A percentile compares a stretch with the other conserved stretches of the same genome.
These are phyloP conservation scores for Temnothorax curvispinosus DNA, from an alignment of 1,140 invertebrate species.

Conservation along the genomic window DNA sequence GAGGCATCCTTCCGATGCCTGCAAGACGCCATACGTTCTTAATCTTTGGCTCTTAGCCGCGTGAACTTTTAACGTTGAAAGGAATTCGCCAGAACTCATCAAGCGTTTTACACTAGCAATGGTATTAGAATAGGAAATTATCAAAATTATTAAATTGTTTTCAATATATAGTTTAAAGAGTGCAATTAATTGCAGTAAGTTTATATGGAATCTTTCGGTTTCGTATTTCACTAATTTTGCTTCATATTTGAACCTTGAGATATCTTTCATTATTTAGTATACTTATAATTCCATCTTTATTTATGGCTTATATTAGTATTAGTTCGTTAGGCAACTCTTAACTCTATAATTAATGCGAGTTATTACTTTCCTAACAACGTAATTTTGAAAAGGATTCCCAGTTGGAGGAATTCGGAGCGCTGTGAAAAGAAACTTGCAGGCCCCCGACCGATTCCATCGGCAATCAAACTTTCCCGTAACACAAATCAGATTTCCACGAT, in stretches of 20 bases:
- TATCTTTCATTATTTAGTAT: background rate
- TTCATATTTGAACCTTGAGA: background rate
- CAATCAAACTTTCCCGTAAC: slow-evolving; percentile 72
- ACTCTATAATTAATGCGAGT: background rate
- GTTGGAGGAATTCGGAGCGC: background rate
- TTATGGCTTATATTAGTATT: background rate
- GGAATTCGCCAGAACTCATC: background rate
- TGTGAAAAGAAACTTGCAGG: background rate
- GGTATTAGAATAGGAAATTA: background rate
- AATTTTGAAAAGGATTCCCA: slow-evolving; percentile 11
- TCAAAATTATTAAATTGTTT: background rate
- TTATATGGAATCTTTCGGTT: background rate
- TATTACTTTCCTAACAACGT: slow-evolving; percentile 16
- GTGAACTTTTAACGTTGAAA: slow-evolving; percentile 33
- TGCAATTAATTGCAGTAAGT: background rate
- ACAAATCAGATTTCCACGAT: slow-evolving; percentile 71
- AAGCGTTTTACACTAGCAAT: background rate
- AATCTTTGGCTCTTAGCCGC: slow-evolving; percentile 16
- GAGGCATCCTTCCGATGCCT: background rate
- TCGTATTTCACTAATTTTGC: background rate
- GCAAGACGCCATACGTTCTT: slow-evolving; percentile 14
- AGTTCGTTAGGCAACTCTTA: background rate
- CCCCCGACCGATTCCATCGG: slow-evolving; percentile 44
- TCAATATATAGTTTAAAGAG: background rate
- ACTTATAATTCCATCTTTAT: background rate